phyloP scores from a whole-genome alignment of 2,113 vertebrate species.

The Centropus bengalensis region DNA sequence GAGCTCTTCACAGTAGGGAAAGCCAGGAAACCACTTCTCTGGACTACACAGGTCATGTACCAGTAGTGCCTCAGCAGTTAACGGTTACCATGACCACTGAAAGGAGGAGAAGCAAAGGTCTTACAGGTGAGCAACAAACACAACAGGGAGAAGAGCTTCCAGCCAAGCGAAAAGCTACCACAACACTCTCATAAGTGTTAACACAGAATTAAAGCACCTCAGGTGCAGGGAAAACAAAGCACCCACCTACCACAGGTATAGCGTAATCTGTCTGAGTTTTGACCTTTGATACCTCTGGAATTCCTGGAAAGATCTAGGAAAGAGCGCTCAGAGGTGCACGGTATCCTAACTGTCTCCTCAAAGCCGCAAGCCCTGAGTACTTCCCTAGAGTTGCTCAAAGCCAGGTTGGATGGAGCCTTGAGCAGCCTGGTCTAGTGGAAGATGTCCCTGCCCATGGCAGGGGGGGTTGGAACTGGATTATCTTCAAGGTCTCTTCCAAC shows the following conservation, averaged over 20 bases:
- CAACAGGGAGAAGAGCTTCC: not conserved
- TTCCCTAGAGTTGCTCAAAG: no score
- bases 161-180: not conserved
- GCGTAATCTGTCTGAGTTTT: not conserved
- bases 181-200: not conserved
- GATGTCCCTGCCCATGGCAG: no score
- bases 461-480: no score
- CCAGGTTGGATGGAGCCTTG: no score
- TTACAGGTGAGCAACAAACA: not conserved
- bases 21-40: not conserved
- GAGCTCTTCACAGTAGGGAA: not conserved
- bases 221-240: not conserved
- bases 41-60: not conserved
- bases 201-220: not conserved
- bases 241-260: not conserved
- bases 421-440: no score
- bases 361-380: not conserved
- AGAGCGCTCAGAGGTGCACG: not conserved
- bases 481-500: no score
- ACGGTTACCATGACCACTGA: not conserved
- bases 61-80: not conserved
- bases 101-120: not conserved
- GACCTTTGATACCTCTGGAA: not conserved
- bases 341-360: no score
- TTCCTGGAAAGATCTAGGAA: not conserved